Evolutionary conservation across 2,888 invertebrate genomes (phyloP).

Genomic region (Lapara coniferarum): DNA sequence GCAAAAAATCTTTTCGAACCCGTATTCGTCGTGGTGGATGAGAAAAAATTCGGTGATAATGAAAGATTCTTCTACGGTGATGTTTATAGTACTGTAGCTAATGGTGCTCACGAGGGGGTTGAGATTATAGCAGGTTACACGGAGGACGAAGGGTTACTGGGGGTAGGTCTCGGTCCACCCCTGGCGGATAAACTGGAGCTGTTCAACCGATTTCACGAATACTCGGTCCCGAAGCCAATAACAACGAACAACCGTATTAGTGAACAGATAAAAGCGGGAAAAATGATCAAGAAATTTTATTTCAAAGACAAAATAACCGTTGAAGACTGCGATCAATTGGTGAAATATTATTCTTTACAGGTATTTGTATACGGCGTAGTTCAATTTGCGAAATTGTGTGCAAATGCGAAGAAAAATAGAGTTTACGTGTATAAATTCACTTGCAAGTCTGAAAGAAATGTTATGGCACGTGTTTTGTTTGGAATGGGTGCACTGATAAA

Average conservation of each 20-base stretch:
- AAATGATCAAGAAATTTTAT: conserved; percentile 52
- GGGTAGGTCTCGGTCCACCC: conserved; percentile 12
- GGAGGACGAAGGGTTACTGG: conserved; percentile 85
- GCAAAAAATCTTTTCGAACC: conserved; percentile 41
- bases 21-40: conserved; percentile 48
- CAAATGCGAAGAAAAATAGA: conserved; percentile 43
- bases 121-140: conserved; percentile 89
- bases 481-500: conserved; percentile 35
- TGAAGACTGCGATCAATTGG: conserved; percentile 44
- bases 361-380: conserved; percentile 49
- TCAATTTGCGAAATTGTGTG: conserved; percentile 45
- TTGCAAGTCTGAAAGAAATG: conserved; percentile 57
- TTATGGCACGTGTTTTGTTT: conserved; percentile 40
- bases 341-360: conserved; percentile 45
- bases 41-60: conserved; percentile 54
- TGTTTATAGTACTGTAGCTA: conserved; percentile 58
- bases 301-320: conserved; percentile 44
- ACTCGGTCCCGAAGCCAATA: conserved; percentile 53
- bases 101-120: conserved; percentile 73
- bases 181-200: conserved; percentile 43
- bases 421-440: conserved; percentile 60
- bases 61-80: conserved; percentile 61
- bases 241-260: conserved; percentile 43
- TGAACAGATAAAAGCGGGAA: conserved; percentile 53
- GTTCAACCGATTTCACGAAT: conserved; percentile 51